Percentiles rank a stretch among this genome's conserved stretches.
These are phyloP conservation scores for Oostethus manadensis DNA, from an alignment of 2,113 vertebrate species.

Conservation along the genomic window DNA sequence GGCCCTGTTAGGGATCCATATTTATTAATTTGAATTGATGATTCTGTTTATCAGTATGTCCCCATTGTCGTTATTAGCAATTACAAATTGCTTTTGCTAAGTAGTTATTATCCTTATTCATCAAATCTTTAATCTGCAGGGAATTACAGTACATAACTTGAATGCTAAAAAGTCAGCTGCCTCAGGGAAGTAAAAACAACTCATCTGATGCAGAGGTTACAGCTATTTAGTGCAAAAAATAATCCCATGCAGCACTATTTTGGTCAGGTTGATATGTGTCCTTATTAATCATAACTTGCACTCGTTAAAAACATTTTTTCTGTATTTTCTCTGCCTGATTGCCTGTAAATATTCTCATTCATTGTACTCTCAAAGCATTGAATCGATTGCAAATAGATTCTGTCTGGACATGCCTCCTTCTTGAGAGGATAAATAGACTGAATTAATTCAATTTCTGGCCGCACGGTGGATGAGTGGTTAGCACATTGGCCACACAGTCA, in stretches of 20 bases:
- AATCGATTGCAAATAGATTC: too few species aligned
- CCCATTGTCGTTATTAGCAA: background rate
- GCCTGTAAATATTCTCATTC: too few species aligned
- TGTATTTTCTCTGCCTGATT: too few species aligned
- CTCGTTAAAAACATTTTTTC: background rate
- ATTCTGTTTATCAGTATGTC: background rate
- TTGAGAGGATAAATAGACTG: too few species aligned
- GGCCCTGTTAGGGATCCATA: background rate
- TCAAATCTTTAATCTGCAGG: background rate
- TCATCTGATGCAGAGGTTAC: slow-evolving; percentile 1
- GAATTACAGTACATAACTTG: background rate
- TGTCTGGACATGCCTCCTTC: too few species aligned
- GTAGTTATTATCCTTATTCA: background rate
- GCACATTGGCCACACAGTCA: too few species aligned
- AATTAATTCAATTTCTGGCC: too few species aligned
- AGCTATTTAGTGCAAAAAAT: background rate
- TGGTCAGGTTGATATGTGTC: background rate
- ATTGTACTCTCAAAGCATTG: too few species aligned
- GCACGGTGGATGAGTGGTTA: too few species aligned
- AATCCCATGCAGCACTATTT: background rate
- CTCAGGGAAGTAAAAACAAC: background rate
- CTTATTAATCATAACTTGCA: background rate
- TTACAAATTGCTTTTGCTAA: background rate
- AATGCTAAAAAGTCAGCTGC: background rate
- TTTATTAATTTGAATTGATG: background rate